Base-by-base conservation (phyloP, 2,888 invertebrate genomes). In the Tetranychus piercei region DNA sequence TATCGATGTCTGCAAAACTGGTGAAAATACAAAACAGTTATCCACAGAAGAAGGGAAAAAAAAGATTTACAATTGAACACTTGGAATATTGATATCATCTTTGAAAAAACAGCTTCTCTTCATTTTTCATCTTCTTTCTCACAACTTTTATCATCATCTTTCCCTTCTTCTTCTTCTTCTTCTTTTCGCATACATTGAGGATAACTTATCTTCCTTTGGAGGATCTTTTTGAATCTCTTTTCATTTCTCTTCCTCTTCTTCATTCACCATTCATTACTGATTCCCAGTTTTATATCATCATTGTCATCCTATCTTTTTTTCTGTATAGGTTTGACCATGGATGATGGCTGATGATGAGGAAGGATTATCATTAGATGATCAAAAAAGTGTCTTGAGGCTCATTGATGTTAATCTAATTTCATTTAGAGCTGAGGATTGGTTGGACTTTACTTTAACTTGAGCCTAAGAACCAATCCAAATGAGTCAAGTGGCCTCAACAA, bases 21-120 rank as follows among this genome's bases (percentile, higher is more conserved):
- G 55, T 55, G 15, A 55, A 55, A 55, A 55, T 9, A 9, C 9
- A 55, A 55, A 55, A 15, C 55, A 6, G 55, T 15, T 55, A 55
- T 55, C 9, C 9, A 55, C 9, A 55, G 6, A 15, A 34, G 11
- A 15, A 9, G 55, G 6, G 6, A 6, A 55, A 15, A 55, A 55
- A 55, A 55, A 55, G 55, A 55, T 55, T 55, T 55, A 55, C 55
- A 55, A 55, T 55, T 55, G 55, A 55, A 55, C 55, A 55, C 55
- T 55, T 15, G 15, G 55, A 55, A 55, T 55, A 55, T 55, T 15
- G 15, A 55, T 55, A 55, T 34, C 34, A 34, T 34, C 34, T 23
- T 23, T 23, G 23, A 23, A 23, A 34, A 55, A 15, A 7, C 15
- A 55, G 9, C 9, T 55, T 55, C 15, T 15, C 55, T 15, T 15